Percentiles rank a stretch among this genome's conserved stretches.
Conservation (phyloP, 2,888 invertebrate species). For the Cheilosia soror region DNA sequence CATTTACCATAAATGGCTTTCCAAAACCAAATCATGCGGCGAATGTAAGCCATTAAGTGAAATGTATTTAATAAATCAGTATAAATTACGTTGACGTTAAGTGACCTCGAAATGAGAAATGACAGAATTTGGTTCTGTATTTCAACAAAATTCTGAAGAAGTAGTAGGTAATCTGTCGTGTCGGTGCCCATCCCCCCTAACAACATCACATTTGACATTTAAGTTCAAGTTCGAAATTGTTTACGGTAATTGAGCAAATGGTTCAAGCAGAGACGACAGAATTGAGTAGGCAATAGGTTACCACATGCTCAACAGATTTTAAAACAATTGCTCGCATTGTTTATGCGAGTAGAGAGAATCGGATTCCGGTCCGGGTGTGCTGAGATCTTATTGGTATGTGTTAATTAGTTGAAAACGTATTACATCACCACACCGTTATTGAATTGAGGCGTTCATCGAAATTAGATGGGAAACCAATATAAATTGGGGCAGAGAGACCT, state of each 20-base stretch:
- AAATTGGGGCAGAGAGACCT: slow-evolving; percentile 45
- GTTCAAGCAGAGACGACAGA: background rate
- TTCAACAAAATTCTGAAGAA: slow-evolving; percentile 7
- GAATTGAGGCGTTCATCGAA: slow-evolving; percentile 15
- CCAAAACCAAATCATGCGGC: slow-evolving; percentile 23
- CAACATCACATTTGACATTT: slow-evolving; percentile 69
- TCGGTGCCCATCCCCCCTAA: slow-evolving; percentile 32
- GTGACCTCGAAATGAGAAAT: slow-evolving; percentile 17
- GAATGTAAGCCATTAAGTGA: slow-evolving; percentile 16
- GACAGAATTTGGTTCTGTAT: background rate
- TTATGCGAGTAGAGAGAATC: background rate
- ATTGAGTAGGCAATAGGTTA: background rate
- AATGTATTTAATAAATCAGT: slow-evolving; percentile 13
- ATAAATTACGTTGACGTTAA: background rate
- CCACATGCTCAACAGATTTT: slow-evolving; percentile 20
- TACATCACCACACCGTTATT: slow-evolving; percentile 32
- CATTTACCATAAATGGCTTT: slow-evolving; percentile 45
- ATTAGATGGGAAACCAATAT: slow-evolving; percentile 27
- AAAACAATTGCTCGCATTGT: slow-evolving; percentile 24
- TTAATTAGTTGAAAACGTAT: slow-evolving; percentile 33
- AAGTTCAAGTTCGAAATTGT: slow-evolving; percentile 71
- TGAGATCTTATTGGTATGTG: slow-evolving; percentile 6
- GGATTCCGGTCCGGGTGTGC: background rate
- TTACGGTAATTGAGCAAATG: slow-evolving; percentile 62
- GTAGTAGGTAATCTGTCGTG: slow-evolving; percentile 21